These are phyloP conservation scores for Osmerus mordax DNA, from an alignment of 2,113 vertebrate genomes.

Conservation along the genomic window DNA sequence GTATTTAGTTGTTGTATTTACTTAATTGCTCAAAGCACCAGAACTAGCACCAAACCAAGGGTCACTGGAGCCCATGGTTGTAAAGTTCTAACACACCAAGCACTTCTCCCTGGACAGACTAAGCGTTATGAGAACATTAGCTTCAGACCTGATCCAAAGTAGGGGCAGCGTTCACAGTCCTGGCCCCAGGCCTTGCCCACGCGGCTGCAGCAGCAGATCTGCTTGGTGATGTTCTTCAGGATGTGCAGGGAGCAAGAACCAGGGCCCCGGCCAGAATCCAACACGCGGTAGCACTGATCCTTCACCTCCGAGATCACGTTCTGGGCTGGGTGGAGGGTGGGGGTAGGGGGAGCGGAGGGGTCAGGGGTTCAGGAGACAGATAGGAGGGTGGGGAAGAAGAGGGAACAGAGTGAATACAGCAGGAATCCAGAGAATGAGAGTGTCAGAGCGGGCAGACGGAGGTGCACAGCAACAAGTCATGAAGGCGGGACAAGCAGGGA, in stretches of 20 bases:
- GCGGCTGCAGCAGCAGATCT: slow-evolving; percentile 98
- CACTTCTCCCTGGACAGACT: too few relatives aligned
- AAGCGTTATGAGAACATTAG: not conserved
- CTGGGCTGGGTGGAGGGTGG: slow-evolving; percentile 69
- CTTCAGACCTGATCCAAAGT: slow-evolving; percentile 81
- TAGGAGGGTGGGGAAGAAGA: not conserved
- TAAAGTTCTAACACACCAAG: too few relatives aligned
- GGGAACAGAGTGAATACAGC: too few relatives aligned
- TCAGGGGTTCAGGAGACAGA: not conserved
- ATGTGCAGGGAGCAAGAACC: slow-evolving; percentile 83
- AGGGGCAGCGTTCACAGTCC: slow-evolving; percentile 82
- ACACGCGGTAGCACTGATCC: slow-evolving; percentile 84
- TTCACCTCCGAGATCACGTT: slow-evolving; percentile 84
- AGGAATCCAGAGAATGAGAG: not conserved
- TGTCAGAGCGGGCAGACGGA: not conserved
- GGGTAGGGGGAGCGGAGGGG: not conserved
- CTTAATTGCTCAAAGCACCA: slow-evolving; percentile 32
- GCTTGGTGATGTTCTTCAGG: slow-evolving; percentile 88
- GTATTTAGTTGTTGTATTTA: not conserved
- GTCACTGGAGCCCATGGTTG: too few relatives aligned
- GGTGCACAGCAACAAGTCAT: not conserved
- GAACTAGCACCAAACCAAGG: not conserved
- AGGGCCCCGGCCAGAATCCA: slow-evolving; percentile 58
- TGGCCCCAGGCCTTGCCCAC: slow-evolving; percentile 95
- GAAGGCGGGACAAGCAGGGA: not conserved